Evolutionary conservation across 2,888 invertebrate species (phyloP).

Genomic region (Synanthedon andrenaeformis): DNA sequence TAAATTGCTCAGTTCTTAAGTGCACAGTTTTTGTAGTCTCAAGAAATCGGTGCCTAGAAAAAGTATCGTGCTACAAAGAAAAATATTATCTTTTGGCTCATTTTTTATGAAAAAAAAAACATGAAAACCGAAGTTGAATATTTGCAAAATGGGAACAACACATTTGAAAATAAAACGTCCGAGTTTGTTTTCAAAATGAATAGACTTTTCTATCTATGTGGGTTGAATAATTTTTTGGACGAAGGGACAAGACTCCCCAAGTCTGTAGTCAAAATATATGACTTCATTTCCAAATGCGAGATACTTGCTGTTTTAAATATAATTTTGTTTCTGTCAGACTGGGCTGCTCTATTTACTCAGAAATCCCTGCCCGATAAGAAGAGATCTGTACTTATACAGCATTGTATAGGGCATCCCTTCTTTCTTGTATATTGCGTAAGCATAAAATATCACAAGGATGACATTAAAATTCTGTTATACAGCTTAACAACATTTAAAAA

Average conservation of each 20-base stretch:
- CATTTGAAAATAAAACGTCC: not conserved
- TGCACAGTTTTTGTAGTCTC: no score
- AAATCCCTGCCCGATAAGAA: constrained; percentile 16
- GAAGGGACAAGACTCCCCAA: constrained; percentile 3
- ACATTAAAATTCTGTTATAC: constrained; percentile 17
- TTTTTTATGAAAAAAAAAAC: no score
- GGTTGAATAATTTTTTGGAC: constrained; percentile 26
- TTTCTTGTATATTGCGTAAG: constrained; percentile 14
- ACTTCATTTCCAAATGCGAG: not conserved
- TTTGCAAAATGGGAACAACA: no score
- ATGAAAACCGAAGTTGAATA: no score
- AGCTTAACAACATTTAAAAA: constrained; percentile 20
- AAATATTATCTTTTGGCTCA: no score
- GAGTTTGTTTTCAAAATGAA: constrained; percentile 6
- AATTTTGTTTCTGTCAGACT: constrained; percentile 18
- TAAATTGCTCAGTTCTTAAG: no score
- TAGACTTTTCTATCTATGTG: constrained; percentile 8
- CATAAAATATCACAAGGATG: constrained; percentile 12
- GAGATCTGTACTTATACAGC: constrained; percentile 18
- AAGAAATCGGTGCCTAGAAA: no score
- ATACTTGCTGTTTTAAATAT: not conserved
- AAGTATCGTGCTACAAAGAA: no score
- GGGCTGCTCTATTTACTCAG: constrained; percentile 22
- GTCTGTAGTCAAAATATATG: not conserved
- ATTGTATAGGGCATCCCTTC: constrained; percentile 22